Percentiles rank a stretch among this genome's conserved stretches.
Conservation (phyloP, 2,113 vertebrate species). For the Fregetta grallaria region DNA sequence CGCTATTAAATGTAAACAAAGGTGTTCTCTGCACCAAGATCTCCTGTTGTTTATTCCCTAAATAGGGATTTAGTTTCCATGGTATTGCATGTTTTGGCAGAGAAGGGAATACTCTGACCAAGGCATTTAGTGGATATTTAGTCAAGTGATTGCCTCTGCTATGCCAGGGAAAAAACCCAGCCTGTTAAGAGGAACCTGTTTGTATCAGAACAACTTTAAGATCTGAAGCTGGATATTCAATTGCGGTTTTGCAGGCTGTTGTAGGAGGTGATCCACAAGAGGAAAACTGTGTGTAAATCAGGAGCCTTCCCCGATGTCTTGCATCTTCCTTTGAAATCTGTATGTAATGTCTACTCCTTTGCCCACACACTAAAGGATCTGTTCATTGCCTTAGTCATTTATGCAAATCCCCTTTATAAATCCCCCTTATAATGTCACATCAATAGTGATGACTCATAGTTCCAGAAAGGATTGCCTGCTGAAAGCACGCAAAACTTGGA, state of each 20-base stretch:
- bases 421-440: slow-evolving; percentile 38
- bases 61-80: slow-evolving; percentile 6
- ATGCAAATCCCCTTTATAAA: slow-evolving; percentile 51
- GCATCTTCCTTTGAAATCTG: slow-evolving; percentile 19
- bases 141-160: neutral
- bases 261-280: neutral
- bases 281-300: neutral
- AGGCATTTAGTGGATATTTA: neutral
- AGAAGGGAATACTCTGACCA: neutral
- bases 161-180: neutral
- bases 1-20: neutral
- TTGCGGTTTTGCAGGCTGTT: neutral
- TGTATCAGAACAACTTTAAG: neutral
- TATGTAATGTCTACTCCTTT: slow-evolving; percentile 4
- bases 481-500: slow-evolving; percentile 1
- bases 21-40: neutral
- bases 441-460: slow-evolving; percentile 54
- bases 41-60: neutral
- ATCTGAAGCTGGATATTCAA: neutral
- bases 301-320: neutral
- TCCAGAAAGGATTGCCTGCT: slow-evolving; percentile 13
- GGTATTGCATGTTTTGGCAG: slow-evolving; percentile 10
- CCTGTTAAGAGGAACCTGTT: neutral
- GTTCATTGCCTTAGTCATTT: slow-evolving; percentile 60
- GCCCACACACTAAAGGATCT: slow-evolving; percentile 23